These are phyloP conservation scores for Narcine bancroftii DNA, from an alignment of 2,113 vertebrate species.

Conservation along the genomic window DNA sequence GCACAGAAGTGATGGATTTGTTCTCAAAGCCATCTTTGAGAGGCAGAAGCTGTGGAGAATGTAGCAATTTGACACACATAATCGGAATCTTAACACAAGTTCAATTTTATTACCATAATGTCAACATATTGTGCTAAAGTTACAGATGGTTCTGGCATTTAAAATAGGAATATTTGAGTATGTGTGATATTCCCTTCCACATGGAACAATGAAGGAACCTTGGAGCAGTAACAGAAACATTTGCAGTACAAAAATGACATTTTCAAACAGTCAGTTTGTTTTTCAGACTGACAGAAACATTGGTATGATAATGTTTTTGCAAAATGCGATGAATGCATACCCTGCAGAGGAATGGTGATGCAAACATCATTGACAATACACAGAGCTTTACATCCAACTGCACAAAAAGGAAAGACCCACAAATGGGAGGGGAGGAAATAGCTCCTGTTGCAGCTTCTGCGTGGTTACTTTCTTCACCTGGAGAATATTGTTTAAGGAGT, in stretches of 20 bases:
- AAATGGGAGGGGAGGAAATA: neutral
- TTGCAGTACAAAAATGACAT: neutral
- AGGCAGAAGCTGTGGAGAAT: neutral
- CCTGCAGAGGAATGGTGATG: neutral
- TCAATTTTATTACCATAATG: neutral
- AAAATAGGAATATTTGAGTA: neutral
- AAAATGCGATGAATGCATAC: neutral
- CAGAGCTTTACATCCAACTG: neutral
- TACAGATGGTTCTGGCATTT: conserved; percentile 18
- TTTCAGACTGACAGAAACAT: conserved; percentile 19
- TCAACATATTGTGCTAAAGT: neutral
- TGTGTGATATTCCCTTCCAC: neutral
- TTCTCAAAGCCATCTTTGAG: neutral
- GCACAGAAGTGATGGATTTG: neutral
- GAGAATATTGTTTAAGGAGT: neutral
- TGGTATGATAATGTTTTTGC: neutral
- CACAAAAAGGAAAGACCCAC: neutral
- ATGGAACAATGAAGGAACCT: too few species aligned
- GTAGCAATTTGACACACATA: neutral
- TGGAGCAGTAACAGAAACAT: neutral
- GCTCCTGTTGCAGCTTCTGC: neutral
- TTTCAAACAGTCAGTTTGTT: conserved; percentile 3
- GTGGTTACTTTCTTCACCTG: neutral
- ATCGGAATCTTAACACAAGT: neutral
- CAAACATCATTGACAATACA: neutral